Evolutionary conservation across 2,113 vertebrate species (phyloP), one percentile per base, ranked within the genome.

Genomic region (Seriola rivoliana): DNA sequence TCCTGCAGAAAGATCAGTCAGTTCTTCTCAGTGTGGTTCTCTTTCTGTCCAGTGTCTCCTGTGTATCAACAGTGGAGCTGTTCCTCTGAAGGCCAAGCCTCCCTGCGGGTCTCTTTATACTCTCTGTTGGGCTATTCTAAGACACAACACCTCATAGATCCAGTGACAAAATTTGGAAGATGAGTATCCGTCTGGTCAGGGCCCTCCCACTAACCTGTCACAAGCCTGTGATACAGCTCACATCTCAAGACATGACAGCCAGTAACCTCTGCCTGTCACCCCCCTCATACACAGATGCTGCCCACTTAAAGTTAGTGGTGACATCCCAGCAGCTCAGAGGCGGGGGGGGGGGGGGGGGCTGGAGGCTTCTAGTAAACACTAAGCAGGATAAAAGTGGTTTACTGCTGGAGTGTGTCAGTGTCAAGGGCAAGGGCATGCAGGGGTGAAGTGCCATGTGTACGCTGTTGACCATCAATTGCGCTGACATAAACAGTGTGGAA

Each of bases 51-150:
- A 40, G 79, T 63, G 69, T 80, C 65, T 57, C 36, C 50, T 13
- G 42, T 62, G 63, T 58, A n/a, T 58, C 12, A 23, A 75, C 19
- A 38, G 75, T 65, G 73, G 57, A 60, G 63, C 12, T 34, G 66
- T 59, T 88, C 36, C 14, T 94, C 80, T 93, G 81, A 82, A 58
- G 54, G 54, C 77, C 57, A 21, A 10, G 58, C 62, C 81, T 72
- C 84, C 32, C 42, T 13, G 17, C 3, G 4, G 21, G 25, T 34
- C 85, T 82, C 80, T 95, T 93, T 95, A 96, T 95, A 94, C 87
- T 64, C 90, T 70, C 82, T 4, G 66, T 1, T 0, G 5, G 48
- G 71, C 94, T 96, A 96, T 96, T 95, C 95, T 94, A 67, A 82
- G 94, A 72, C 1, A 0, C 5, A 50, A 88, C 91, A 85, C 81